These are phyloP conservation scores for Panzeria rudis DNA, from an alignment of 2,888 invertebrate species.

Conservation along the genomic window DNA sequence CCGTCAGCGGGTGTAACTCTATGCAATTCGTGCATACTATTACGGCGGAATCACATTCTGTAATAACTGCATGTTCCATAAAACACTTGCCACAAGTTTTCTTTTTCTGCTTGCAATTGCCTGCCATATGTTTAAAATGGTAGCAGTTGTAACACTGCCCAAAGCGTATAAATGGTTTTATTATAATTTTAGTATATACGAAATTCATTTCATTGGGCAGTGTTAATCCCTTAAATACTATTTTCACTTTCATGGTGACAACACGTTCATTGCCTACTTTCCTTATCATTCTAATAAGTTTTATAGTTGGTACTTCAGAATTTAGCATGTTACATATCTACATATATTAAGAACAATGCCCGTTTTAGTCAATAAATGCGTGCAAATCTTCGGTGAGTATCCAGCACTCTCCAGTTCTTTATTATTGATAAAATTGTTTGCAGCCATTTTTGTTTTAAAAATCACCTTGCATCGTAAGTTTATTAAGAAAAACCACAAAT, in stretches of 20 bases:
- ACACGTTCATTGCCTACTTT: not conserved
- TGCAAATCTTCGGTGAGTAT: not conserved
- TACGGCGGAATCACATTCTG: not conserved
- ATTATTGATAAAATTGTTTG: not conserved
- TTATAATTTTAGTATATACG: no score
- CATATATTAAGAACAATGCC: not conserved
- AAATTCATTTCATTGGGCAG: no score
- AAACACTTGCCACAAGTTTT: no score
- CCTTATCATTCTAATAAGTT: conserved; percentile 10
- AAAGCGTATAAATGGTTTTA: no score
- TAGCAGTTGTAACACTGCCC: no score
- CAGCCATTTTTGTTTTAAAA: not conserved
- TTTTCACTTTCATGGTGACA: no score
- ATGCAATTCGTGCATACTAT: not conserved
- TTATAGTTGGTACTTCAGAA: not conserved
- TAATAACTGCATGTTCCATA: not conserved
- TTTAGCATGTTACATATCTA: not conserved
- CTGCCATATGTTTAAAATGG: no score
- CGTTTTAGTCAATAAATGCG: not conserved
- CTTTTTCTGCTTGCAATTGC: no score
- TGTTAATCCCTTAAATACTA: no score
- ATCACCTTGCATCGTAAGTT: not conserved
- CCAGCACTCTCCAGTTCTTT: not conserved
- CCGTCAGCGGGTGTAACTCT: not conserved
- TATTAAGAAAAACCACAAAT: no score